Conservation (phyloP, 2,797 vertebrate species). For the Ctenosaura bakeri region DNA sequence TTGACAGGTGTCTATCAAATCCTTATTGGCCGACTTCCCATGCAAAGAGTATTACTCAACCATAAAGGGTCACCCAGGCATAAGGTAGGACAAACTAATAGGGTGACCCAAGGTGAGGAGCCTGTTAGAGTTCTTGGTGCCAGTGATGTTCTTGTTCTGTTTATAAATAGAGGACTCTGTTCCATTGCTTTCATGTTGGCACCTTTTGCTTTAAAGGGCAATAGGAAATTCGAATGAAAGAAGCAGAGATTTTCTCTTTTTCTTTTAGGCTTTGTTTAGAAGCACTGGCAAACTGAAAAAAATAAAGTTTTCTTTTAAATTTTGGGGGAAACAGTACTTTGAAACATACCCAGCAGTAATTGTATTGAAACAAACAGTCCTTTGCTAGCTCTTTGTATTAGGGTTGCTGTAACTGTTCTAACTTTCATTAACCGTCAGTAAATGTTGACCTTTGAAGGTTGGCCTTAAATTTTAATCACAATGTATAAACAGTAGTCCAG, state of each 20-base stretch:
- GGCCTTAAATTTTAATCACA: neutral
- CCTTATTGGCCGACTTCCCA: conserved; percentile 53
- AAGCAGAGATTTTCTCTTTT: conserved; percentile 34
- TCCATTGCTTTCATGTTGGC: conserved; percentile 60
- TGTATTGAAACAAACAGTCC: neutral
- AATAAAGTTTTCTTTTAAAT: conserved; percentile 7
- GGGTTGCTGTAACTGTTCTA: neutral
- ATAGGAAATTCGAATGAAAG: conserved; percentile 35
- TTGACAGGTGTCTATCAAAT: conserved; percentile 27
- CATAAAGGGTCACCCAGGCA: neutral
- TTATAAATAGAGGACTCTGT: conserved; percentile 71
- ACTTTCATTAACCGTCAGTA: neutral
- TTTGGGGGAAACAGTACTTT: conserved; percentile 22
- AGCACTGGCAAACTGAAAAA: conserved; percentile 26
- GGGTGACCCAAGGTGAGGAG: conserved; percentile 48
- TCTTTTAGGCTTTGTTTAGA: conserved; percentile 50
- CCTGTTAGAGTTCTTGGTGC: conserved; percentile 36
- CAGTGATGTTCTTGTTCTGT: conserved; percentile 37
- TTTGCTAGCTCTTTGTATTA: conserved; percentile 1
- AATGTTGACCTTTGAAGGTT: neutral
- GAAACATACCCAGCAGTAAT: conserved; percentile 35
- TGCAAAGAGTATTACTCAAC: conserved; percentile 31
- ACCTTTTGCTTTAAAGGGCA: conserved; percentile 43
- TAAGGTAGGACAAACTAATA: neutral
- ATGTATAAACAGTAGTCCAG: neutral